Base-by-base conservation (phyloP, 1,140 invertebrate genomes). In the Apocrypta bakeri region DNA sequence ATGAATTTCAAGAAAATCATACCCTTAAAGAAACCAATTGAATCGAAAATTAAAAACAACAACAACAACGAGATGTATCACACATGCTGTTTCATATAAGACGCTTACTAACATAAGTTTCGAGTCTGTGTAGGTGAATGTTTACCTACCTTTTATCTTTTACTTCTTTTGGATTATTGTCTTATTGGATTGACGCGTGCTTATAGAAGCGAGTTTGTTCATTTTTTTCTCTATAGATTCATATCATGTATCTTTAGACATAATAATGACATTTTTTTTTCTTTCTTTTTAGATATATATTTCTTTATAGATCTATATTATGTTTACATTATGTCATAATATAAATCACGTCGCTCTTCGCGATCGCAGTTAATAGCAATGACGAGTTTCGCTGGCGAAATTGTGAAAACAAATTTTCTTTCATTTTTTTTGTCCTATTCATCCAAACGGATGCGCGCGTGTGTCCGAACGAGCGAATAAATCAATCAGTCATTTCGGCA, bases 111-210 rank as follows among this genome's bases (percentile, higher is more conserved):
- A n/a, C 33, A 69, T 78, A 48, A 78, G 33, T 75, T 76, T 37
- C 72, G 29, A 81, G 17, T 69, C 48, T 82, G 33, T 21, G 29
- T 48, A 82, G 75, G 33, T 72, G 68, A 78, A 82, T 77, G 81
- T 82, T 61, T 71, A 69, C 14, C 42, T 37, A 68, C 25, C n/a
- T 74, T 9, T 42, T 12, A 48, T 48, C 40, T 64, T 83, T 73
- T 29, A 66, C 63, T 6, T 66, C 27, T 66, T 33, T 77, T n/a
- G n/a, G n/a, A n/a, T 7, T 7, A 33, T 77, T 56, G 0, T 68
- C 33, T 29, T 75, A 66, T 61, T 82, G 27, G 63, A 82, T 61
- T 76, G 63, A 42, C 17, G n/a, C 21, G 40, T 42, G 80, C 61
- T 69, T 82, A 56, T n/a, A 76, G 25, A 37, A 12, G 33, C n/a